Base-by-base conservation (phyloP, 2,113 vertebrate genomes). In the Nothocercus nigrocapillus region DNA sequence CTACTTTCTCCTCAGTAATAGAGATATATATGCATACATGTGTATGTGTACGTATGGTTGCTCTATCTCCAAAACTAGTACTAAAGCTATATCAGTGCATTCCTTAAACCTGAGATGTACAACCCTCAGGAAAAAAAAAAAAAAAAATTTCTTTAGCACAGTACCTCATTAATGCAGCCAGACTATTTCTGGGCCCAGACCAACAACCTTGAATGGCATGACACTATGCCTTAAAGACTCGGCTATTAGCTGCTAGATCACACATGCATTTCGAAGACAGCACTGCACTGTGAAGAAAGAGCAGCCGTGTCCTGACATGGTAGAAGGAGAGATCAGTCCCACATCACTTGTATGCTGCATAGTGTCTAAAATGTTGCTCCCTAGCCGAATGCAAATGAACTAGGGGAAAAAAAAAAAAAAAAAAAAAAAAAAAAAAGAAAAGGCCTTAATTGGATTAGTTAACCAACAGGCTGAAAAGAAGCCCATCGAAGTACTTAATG, bases 311-410 rank as follows among this genome's bases (percentile, higher is more conserved):
- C 40, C 62, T 77, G 59, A 81, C 9, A 5, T 14, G n/a, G 18
- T 36, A 59, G 56, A 9, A 74, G 27, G 5, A 32, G 5, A 78
- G 53, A 27, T 45, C 27, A 53, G 83, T 84, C 21, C 42, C 24
- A 1, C 5, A 32, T 47, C 1, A 4, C 45, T 53, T 44, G 5
- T 24, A n/a, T 45, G 36, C 11, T 32, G 5, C 0, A 53, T 13
- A 47, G 59, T 58, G 32, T n/a, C 69, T 42, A n/a, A 92, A 86
- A 72, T 51, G 56, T 81, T 74, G 53, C 61, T 63, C 18, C 20
- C 51, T 69, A 15, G 19, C 28, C 66, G 8, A 22, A 64, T 32
- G n/a, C 24, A 78, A 92, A 88, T 40, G 83, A 81, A 56, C n/a
- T 27, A 88, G n/a, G 36, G 88, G 92, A 88, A 70, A 13, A 70